A percentile compares a stretch with the other conserved stretches of the same genome.
Evolutionary conservation across 2,113 vertebrate genomes (phyloP).

Genomic region (Amblyornis subalaris): DNA sequence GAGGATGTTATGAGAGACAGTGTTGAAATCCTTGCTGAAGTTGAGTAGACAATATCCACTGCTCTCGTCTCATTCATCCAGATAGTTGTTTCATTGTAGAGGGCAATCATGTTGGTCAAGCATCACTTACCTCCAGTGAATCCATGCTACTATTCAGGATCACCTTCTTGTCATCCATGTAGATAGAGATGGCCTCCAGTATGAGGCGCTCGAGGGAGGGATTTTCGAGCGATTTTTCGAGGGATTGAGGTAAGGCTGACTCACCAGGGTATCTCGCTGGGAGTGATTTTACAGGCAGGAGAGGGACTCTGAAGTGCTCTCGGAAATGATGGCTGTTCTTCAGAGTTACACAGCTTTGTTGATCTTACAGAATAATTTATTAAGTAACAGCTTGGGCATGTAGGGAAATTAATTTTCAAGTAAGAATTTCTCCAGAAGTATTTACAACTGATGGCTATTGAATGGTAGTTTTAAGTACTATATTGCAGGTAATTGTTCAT

Average conservation of each 20-base stretch:
- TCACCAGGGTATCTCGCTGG: background rate
- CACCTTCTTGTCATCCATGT: background rate
- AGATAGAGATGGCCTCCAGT: background rate
- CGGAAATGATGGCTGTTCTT: background rate
- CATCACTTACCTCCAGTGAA: background rate
- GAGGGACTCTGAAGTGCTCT: too few relatives aligned
- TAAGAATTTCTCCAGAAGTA: background rate
- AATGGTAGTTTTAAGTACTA: background rate
- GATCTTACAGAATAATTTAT: background rate
- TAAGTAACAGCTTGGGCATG: background rate
- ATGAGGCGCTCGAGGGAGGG: fast-evolving
- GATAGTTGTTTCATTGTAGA: background rate
- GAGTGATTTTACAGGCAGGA: background rate
- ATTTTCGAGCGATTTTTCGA: background rate
- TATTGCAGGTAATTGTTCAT: background rate
- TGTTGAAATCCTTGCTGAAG: background rate
- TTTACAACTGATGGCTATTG: background rate
- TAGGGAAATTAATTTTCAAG: background rate
- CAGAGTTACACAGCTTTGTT: background rate
- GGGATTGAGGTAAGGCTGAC: background rate
- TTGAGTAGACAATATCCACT: background rate
- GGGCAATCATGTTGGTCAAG: background rate
- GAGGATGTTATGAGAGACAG: background rate
- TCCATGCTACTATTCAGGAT: background rate
- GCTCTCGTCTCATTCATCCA: background rate